Percentiles rank a stretch among this genome's conserved stretches.
These are phyloP conservation scores for Pseudorectes ferrugineus DNA, from an alignment of 2,113 vertebrate species.

Conservation along the genomic window DNA sequence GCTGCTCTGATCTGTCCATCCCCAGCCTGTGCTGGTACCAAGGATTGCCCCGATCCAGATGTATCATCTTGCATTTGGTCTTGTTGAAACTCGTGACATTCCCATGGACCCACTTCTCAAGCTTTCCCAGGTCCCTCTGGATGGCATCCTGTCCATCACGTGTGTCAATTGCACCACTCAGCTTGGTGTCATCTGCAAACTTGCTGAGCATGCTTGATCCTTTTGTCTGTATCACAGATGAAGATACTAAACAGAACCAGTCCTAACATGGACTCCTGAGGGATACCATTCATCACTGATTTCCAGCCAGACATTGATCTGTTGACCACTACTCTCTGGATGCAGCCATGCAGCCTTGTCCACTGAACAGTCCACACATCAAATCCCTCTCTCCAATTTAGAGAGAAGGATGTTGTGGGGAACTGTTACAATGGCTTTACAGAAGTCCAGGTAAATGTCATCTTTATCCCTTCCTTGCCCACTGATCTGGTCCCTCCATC, in stretches of 20 bases:
- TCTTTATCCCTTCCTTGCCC: not conserved
- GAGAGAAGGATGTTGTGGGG: not conserved
- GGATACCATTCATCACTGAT: not conserved
- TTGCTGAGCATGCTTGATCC: not conserved
- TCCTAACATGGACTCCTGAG: not conserved
- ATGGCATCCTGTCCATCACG: accelerated
- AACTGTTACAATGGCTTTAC: not conserved
- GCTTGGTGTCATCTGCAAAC: not conserved
- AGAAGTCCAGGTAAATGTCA: too few species aligned
- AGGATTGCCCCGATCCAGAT: accelerated
- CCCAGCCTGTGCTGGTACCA: accelerated
- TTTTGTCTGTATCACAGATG: not conserved
- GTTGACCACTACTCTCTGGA: not conserved
- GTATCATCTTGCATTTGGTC: not conserved
- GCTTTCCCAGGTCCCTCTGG: not conserved
- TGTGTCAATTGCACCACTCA: not conserved
- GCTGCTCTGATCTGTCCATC: not conserved
- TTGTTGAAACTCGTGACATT: not conserved
- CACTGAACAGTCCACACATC: not conserved
- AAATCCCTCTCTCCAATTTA: not conserved
- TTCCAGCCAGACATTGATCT: not conserved
- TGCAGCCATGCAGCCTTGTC: not conserved
- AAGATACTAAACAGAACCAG: not conserved
- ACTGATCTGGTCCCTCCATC: not conserved
- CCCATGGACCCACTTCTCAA: accelerated